Conservation (phyloP, 2,113 vertebrate genomes). For the Turnix velox region DNA sequence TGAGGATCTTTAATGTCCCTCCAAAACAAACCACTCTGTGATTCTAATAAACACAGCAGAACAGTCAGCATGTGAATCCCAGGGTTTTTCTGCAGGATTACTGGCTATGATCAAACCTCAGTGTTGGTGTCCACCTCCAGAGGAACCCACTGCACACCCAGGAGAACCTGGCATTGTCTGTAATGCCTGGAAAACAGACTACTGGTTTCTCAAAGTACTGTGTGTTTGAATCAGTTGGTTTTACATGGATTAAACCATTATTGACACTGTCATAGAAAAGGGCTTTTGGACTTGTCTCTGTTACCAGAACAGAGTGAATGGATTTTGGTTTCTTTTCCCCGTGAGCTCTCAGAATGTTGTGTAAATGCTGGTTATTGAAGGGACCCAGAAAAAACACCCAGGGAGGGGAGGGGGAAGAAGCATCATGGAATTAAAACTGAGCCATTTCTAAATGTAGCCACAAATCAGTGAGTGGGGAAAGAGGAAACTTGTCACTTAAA, state of each 20-base stretch:
- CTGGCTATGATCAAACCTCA: background rate
- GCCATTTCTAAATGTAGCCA: background rate
- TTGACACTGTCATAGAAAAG: conserved; percentile 47
- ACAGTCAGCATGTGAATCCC: background rate
- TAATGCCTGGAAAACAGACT: background rate
- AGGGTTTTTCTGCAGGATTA: background rate
- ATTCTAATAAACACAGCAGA: background rate
- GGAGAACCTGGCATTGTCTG: too few species aligned
- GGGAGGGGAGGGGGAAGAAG: background rate
- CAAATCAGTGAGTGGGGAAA: background rate
- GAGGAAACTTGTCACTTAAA: background rate
- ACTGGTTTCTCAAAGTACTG: background rate
- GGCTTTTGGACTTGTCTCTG: background rate
- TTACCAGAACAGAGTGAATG: background rate
- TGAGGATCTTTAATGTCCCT: too few species aligned
- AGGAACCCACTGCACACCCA: too few species aligned
- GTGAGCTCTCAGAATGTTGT: background rate
- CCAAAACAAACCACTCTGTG: too few species aligned
- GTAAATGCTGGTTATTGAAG: background rate
- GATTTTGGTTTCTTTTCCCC: background rate
- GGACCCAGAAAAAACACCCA: background rate
- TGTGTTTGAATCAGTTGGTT: conserved; percentile 24
- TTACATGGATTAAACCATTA: conserved; percentile 57
- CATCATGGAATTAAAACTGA: background rate
- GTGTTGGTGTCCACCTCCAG: background rate